phyloP scores from a whole-genome alignment of 2,888 invertebrate genomes.

The Lepidonotus clava region DNA sequence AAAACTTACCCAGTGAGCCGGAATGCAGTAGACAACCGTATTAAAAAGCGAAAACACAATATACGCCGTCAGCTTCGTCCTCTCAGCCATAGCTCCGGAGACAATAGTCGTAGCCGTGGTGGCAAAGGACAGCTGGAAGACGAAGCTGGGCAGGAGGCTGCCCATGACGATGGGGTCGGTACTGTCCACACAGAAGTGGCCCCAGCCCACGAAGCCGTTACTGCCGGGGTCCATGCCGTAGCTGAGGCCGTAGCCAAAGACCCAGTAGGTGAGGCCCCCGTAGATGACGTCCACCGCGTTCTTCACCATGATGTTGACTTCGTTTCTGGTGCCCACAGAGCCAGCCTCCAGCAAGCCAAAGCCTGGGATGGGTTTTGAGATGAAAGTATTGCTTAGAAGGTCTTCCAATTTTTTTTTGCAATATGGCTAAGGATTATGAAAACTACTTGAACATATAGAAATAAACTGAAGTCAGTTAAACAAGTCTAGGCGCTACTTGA shows the following conservation, averaged over 20 bases:
- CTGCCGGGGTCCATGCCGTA: conserved; percentile 61
- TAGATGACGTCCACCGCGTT: conserved; percentile 74
- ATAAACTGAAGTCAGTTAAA: not conserved
- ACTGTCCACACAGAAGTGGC: conserved; percentile 88
- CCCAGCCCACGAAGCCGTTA: conserved; percentile 88
- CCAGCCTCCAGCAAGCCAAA: conserved; percentile 75
- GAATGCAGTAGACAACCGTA: conserved; percentile 76
- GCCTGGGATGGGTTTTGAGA: conserved; percentile 64
- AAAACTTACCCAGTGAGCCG: conserved; percentile 78
- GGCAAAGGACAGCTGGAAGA: conserved; percentile 63
- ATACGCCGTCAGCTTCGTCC: conserved; percentile 75
- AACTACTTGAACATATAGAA: not conserved
- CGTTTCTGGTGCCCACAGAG: conserved; percentile 71
- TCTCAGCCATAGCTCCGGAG: conserved; percentile 76
- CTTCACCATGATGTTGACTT: conserved; percentile 76
- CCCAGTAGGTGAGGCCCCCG: conserved; percentile 73
- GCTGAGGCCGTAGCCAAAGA: conserved; percentile 72
- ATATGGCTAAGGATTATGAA: not conserved
- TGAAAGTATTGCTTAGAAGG: not conserved
- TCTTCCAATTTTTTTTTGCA: not conserved
- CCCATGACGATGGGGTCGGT: conserved; percentile 87
- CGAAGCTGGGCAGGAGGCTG: conserved; percentile 90
- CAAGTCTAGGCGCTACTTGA: no score
- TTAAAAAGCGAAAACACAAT: conserved; percentile 75
- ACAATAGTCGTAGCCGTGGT: conserved; percentile 61